A percentile compares a stretch with the other conserved stretches of the same genome.
These are phyloP conservation scores for Glaucomys volans DNA, from an alignment of 2,113 vertebrate species.

Conservation along the genomic window DNA sequence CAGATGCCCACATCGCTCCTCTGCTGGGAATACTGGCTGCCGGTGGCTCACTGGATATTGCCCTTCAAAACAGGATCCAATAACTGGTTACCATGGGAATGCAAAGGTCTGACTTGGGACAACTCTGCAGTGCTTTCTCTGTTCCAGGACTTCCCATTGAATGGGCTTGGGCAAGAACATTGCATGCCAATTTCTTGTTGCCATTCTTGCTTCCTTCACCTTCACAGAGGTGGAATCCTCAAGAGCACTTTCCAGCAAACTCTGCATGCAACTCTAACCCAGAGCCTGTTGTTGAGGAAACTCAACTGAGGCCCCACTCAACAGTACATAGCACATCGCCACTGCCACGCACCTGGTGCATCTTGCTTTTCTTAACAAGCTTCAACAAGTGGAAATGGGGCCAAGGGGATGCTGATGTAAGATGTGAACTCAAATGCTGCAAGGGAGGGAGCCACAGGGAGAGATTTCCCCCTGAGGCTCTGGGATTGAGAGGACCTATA, in stretches of 20 bases:
- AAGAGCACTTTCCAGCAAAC: background rate
- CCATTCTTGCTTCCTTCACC: background rate
- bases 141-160: background rate
- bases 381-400: conserved; percentile 38
- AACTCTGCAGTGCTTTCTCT: background rate
- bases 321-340: background rate
- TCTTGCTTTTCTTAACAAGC: conserved; percentile 48
- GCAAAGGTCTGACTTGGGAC: background rate
- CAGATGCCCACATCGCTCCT: background rate
- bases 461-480: background rate
- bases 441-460: background rate
- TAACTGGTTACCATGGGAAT: background rate
- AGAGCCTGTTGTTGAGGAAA: conserved; percentile 34
- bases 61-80: background rate
- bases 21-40: background rate
- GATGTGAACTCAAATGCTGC: background rate
- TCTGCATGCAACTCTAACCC: background rate
- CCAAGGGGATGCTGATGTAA: conserved; percentile 68
- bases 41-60: background rate
- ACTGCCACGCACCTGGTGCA: conserved; percentile 21
- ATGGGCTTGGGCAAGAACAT: background rate
- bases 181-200: background rate
- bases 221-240: background rate
- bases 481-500: background rate
- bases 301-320: background rate